Conservation (phyloP, 1,140 invertebrate species). For the Oedothorax gibbosus region DNA sequence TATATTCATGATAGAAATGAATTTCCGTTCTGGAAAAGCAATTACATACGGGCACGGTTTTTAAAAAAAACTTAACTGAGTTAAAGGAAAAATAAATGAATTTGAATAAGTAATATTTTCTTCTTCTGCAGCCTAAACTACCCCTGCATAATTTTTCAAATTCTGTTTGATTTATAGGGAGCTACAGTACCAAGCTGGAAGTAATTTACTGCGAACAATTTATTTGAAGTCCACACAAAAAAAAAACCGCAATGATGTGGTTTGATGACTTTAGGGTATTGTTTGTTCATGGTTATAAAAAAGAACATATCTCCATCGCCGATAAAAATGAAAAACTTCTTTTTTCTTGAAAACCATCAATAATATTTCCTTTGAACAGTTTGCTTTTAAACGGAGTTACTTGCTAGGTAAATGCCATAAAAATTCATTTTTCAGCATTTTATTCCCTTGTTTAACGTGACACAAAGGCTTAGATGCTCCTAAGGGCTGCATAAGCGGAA, state of each 20-base stretch:
- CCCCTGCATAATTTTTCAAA: too few species aligned
- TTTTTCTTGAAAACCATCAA: too few species aligned
- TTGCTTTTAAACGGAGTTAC: too few species aligned
- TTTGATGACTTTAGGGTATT: conserved; percentile 12
- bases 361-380: too few species aligned
- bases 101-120: conserved; percentile 36
- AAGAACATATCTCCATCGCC: not conserved
- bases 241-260: not conserved
- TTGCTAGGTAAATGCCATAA: too few species aligned
- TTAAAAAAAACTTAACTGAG: not conserved
- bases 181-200: not conserved
- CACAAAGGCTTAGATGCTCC: too few species aligned
- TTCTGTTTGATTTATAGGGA: not conserved
- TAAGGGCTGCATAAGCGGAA: too few species aligned
- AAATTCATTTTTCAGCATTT: too few species aligned
- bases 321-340: not conserved
- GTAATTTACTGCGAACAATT: conserved; percentile 38
- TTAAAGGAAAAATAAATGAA: conserved; percentile 12
- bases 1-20: conserved; percentile 16
- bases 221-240: conserved; percentile 9
- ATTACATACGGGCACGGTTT: not conserved
- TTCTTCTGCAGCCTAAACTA: not conserved
- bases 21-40: not conserved
- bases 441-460: too few species aligned
- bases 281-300: not conserved